Evolutionary conservation across 2,113 vertebrate species (phyloP).

Genomic region (Otus sunia): DNA sequence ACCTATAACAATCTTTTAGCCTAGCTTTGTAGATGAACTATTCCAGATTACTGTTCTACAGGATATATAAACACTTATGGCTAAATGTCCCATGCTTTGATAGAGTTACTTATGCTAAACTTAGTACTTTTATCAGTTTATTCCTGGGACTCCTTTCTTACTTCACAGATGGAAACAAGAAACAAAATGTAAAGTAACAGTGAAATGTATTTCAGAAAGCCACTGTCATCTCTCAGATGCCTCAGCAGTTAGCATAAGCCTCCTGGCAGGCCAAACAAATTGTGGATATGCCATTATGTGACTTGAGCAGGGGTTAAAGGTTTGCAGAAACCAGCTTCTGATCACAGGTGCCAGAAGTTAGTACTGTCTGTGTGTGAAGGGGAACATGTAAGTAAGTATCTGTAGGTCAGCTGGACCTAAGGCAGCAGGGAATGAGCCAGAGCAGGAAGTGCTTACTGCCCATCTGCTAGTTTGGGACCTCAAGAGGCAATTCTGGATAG

Average conservation of each 20-base stretch:
- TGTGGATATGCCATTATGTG: not conserved
- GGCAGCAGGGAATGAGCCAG: not conserved
- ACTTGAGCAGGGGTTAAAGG: not conserved
- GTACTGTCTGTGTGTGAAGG: not conserved
- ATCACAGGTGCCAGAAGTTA: not conserved
- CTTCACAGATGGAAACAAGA: not conserved
- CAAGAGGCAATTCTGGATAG: not conserved
- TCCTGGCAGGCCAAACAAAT: not conserved
- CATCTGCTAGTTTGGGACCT: not conserved
- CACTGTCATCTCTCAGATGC: not conserved
- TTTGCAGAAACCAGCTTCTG: not conserved
- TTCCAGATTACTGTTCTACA: not conserved
- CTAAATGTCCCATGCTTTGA: not conserved
- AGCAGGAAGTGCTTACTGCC: not conserved
- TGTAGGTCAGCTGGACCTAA: not conserved
- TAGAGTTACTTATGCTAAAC: not conserved
- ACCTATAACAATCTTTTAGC: not conserved
- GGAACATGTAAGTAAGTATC: not conserved
- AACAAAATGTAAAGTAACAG: not conserved
- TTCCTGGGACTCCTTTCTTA: not conserved
- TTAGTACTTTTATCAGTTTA: not conserved
- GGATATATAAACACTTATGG: not conserved
- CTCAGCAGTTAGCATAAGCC: not conserved
- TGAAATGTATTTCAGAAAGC: not conserved
- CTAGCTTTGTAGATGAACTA: not conserved